Base-by-base conservation (phyloP, 92 coral and sea anemone species). In the Phenganax subtilis region DNA sequence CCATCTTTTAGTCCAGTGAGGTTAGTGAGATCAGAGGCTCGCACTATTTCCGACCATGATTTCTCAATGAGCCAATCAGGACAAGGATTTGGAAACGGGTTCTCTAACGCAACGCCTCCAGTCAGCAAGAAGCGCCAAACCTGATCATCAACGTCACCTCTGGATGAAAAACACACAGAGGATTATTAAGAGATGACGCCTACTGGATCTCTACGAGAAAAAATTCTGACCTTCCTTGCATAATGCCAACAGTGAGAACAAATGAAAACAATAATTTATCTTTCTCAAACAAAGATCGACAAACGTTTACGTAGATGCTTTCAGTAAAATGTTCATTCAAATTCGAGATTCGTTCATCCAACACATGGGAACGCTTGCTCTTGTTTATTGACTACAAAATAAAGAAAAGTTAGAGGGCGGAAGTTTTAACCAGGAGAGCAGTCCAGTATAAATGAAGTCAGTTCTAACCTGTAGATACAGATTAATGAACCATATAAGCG, bases 81-180 rank as follows among this genome's bases (percentile, higher is more conserved):
- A 80, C 97, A 87, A 66, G 98, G 98, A 82, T 94, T 94, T 25
- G 98, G 98, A 85, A 80, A 94, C 31, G 98, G 98, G 88, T 94
- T 94, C 30, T 94, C 98, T 59, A 94, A 86, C 68, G 98, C 98
- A 11, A 94, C 96, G 25, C 98, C 98, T 15, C 98, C 98, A 51
- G 98, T 94, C 70, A 94, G 86, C 73, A 94, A 91, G 69, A 94
- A 94, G 14, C 98, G 91, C 98, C 98, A 94, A 15, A 92, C 98
- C 77, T 80, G 97, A 51, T 94, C 97, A 76, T 94, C 98, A 1
- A 94, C 88, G 80, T 89, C 89, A 75, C 82, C 85, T 82, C 98
- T 94, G 82, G n/a, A 62, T 71, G 28, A 52, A 74, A 6, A 83
- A 11, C 12, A 17, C 29, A 67, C 29, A 3, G 12, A 10, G 68